Conservation (phyloP, 2,888 invertebrate species). For the Lymantria dispar region DNA sequence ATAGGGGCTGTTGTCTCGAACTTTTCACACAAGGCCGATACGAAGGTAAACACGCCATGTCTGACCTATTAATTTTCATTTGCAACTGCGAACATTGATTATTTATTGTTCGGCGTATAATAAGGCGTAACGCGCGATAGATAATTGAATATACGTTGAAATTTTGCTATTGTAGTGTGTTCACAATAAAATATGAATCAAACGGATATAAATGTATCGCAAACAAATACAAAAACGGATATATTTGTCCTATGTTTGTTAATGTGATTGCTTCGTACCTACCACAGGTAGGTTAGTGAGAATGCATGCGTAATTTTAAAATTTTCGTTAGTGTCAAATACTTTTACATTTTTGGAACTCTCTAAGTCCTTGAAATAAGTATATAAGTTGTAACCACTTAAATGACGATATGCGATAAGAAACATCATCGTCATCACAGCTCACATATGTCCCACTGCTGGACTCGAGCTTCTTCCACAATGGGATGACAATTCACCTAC, state of each 20-base stretch:
- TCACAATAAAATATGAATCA: constrained; percentile 43
- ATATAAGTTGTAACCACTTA: too few relatives aligned
- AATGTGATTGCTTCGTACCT: constrained; percentile 43
- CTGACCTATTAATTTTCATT: constrained; percentile 51
- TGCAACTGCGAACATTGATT: constrained; percentile 43
- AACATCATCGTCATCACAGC: too few relatives aligned
- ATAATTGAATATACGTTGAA: constrained; percentile 47
- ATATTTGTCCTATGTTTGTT: constrained; percentile 45
- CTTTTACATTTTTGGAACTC: too few relatives aligned
- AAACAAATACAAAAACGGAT: constrained; percentile 54
- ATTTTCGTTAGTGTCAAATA: too few relatives aligned
- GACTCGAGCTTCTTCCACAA: too few relatives aligned
- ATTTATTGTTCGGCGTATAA: constrained; percentile 42
- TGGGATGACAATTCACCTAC: too few relatives aligned
- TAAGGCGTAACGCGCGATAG: constrained; percentile 32
- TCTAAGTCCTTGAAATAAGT: too few relatives aligned
- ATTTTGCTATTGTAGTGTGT: constrained; percentile 40
- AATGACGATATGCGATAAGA: too few relatives aligned
- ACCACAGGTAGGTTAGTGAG: constrained; percentile 2
- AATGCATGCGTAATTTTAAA: too few relatives aligned
- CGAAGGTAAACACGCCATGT: constrained; percentile 21
- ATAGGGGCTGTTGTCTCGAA: constrained; percentile 28
- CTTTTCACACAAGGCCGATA: constrained; percentile 29
- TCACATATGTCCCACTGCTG: too few relatives aligned
- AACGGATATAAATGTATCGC: constrained; percentile 42